phyloP scores from a whole-genome alignment of 2,113 vertebrate species.

The Cinclus mexicanus region DNA sequence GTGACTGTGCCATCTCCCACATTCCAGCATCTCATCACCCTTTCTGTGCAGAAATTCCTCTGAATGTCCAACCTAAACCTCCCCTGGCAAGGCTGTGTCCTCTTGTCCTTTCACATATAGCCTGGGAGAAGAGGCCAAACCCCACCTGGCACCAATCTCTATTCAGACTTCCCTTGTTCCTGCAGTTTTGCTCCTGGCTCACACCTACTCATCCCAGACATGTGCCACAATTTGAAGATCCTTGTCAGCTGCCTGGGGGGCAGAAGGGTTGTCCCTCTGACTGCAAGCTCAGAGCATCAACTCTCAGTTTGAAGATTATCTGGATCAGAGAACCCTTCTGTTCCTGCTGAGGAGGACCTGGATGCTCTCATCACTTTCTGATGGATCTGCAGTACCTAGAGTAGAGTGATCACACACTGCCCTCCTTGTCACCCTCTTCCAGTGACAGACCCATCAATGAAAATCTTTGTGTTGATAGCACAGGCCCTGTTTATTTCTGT shows the following conservation, averaged over 20 bases:
- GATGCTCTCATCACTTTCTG: background rate
- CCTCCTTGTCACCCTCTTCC: background rate
- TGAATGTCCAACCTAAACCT: background rate
- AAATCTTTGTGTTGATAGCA: background rate
- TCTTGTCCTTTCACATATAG: background rate
- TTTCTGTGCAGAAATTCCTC: background rate
- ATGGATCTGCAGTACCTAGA: background rate
- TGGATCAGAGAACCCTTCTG: background rate
- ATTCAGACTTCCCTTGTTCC: background rate
- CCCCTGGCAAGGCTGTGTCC: background rate
- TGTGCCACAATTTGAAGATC: background rate
- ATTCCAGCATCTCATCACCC: too few species aligned
- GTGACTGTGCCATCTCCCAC: background rate
- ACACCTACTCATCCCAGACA: background rate
- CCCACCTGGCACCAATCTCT: background rate
- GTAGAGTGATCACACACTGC: accelerated
- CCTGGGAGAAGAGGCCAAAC: background rate
- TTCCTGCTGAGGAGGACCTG: background rate
- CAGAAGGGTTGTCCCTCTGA: background rate
- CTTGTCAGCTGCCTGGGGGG: too few species aligned
- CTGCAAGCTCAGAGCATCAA: background rate
- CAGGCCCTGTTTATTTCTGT: background rate
- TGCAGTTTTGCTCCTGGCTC: background rate
- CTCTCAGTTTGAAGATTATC: background rate
- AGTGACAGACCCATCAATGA: background rate